Base-by-base conservation (phyloP, 1,140 invertebrate genomes). In the Ganaspis sp. region DNA sequence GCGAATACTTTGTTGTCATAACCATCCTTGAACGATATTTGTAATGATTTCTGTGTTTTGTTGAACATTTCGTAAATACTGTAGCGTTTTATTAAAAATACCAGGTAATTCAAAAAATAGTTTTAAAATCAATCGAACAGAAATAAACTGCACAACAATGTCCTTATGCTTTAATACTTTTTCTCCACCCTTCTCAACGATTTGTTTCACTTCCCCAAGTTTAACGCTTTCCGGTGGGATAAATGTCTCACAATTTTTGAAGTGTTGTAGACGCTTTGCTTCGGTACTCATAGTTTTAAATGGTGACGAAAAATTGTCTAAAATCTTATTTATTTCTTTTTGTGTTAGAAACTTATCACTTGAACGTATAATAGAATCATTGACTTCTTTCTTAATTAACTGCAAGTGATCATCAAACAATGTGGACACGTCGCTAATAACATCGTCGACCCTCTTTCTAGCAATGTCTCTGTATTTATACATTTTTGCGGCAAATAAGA, bases 401-500 rank as follows among this genome's bases (percentile, higher is more conserved):
- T 70, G 6, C 15, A 70, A 42, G n/a, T 42, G 9, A 38, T 70
- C 15, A 42, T 70, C 15, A 21, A 40, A 38, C 11, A 40, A 54
- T 19, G 1, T 54, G 6, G 69, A 70, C 1, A 70, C 69, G 11
- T 70, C 69, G 4, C 17, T 40, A 12, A 70, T 11, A n/a, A 70
- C 19, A 37, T 38, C 29, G 4, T 70, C 15, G 34, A 34, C 34
- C 8, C 34, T 34, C 40, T 34, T 38, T 70, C 69, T 34, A 6
- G 69, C 8, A 23, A 70, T n/a, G 40, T 70, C 69, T 1, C 9
- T n/a, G 23, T 70, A 70, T 38, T 70, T 29, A n/a, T 70, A 70
- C 17, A 70, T 23, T 40, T 70, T 34, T 12, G 69, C 26, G 15
- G 11, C 3, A 70, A 70, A 70, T 40, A 53, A 53, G 15, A 3